phyloP scores from a whole-genome alignment of 2,113 vertebrate species.

The Saguinus imperator region DNA sequence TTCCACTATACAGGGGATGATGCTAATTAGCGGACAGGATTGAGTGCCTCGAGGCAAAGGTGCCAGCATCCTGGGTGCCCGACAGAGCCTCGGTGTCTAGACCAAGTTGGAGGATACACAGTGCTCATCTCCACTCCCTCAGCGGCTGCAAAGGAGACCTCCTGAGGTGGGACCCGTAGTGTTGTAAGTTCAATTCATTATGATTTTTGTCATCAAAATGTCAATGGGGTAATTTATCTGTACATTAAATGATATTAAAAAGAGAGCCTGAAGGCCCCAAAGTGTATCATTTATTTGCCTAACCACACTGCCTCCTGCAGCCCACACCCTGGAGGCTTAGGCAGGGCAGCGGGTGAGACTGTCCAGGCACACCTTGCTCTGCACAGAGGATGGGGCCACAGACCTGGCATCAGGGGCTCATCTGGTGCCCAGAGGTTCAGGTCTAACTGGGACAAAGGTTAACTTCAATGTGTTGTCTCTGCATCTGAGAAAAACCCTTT shows the following conservation, averaged over 20 bases:
- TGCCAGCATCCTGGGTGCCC: neutral
- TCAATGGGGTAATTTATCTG: neutral
- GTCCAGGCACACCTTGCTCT: neutral
- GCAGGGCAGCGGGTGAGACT: neutral
- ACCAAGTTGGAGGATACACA: neutral
- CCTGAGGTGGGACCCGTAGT: neutral
- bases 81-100: accelerated
- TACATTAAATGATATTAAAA: neutral
- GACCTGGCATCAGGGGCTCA: neutral
- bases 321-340: too few relatives aligned
- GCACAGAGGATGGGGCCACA: neutral
- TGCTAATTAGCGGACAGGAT: neutral
- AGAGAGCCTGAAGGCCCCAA: neutral
- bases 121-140: neutral
- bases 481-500: neutral
- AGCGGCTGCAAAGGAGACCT: neutral
- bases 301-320: neutral
- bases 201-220: neutral
- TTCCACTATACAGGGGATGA: neutral
- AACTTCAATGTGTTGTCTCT: neutral
- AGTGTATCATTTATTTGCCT: neutral
- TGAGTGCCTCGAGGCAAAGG: too few relatives aligned
- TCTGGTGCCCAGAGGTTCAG: neutral
- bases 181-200: neutral
- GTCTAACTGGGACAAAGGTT: neutral